A percentile compares a stretch with the other conserved stretches of the same genome.
These are phyloP conservation scores for Patiria pectinifera DNA, from an alignment of 53 echinoderm and acorn worm genomes.

Conservation along the genomic window DNA sequence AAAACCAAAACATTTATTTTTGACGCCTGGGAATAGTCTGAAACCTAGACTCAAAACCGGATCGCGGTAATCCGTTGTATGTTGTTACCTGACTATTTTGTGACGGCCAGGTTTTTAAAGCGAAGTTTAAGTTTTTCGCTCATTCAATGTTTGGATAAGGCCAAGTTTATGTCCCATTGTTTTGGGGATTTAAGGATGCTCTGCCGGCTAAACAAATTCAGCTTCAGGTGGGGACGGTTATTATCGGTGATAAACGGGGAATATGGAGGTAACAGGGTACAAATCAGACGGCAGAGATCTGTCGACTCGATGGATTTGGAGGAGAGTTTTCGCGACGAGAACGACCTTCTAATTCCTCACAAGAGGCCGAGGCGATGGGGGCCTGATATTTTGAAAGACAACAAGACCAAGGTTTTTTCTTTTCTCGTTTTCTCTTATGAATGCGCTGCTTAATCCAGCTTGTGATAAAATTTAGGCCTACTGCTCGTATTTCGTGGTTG, in stretches of 20 bases:
- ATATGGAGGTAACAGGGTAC: background rate
- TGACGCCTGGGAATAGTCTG: background rate
- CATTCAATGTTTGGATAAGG: no score
- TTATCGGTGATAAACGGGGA: background rate
- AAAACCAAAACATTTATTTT: background rate
- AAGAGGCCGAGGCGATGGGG: conserved; percentile 71
- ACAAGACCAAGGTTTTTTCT: conserved; percentile 72
- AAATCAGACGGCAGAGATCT: background rate
- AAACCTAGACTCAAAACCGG: background rate
- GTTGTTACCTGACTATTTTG: background rate
- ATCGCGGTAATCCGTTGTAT: background rate
- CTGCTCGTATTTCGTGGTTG: no score
- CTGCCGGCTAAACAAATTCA: background rate
- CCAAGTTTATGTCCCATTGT: no score
- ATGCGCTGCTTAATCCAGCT: background rate
- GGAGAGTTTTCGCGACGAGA: conserved; percentile 55
- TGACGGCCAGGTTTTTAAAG: background rate
- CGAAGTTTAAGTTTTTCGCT: no score
- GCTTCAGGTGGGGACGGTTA: background rate
- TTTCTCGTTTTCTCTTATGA: background rate
- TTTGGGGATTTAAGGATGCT: background rate
- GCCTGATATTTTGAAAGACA: conserved; percentile 78
- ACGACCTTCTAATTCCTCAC: background rate
- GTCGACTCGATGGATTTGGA: conserved; percentile 50
- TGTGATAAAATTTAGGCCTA: background rate